Percentiles rank a stretch among this genome's conserved stretches.
Conservation (phyloP, 2,113 vertebrate genomes). For the Eptesicus fuscus region DNA sequence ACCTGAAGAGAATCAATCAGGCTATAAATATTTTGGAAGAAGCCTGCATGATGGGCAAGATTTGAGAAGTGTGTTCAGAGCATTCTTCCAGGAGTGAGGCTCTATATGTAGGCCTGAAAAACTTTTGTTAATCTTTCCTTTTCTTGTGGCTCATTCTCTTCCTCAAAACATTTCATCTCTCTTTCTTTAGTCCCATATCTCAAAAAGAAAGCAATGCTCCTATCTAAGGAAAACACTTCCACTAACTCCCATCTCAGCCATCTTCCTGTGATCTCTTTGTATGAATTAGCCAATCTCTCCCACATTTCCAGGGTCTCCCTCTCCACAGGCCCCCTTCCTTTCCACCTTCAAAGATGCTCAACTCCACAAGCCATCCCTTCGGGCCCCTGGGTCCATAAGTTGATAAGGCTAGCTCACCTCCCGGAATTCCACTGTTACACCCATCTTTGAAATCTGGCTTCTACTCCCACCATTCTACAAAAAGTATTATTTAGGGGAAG, state of each 20-base stretch:
- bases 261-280: not conserved
- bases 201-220: not conserved
- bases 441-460: not conserved
- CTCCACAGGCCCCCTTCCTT: not conserved
- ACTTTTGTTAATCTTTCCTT: not conserved
- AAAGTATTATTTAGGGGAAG: not conserved
- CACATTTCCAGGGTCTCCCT: not conserved
- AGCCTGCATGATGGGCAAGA: not conserved
- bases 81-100: not conserved
- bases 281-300: not conserved
- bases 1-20: slow-evolving; percentile 4
- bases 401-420: not conserved
- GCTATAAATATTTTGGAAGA: slow-evolving; percentile 2
- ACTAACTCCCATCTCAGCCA: not conserved
- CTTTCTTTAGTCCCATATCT: not conserved
- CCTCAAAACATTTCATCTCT: slow-evolving; percentile 14
- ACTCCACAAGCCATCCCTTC: not conserved
- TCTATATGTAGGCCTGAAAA: not conserved
- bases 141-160: not conserved
- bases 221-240: not conserved
- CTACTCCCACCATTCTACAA: not conserved
- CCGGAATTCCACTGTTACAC: not conserved
- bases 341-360: not conserved
- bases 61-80: not conserved
- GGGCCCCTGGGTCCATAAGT: not conserved